Conservation (phyloP, 2,888 invertebrate species). For the Agriopis aurantiaria region DNA sequence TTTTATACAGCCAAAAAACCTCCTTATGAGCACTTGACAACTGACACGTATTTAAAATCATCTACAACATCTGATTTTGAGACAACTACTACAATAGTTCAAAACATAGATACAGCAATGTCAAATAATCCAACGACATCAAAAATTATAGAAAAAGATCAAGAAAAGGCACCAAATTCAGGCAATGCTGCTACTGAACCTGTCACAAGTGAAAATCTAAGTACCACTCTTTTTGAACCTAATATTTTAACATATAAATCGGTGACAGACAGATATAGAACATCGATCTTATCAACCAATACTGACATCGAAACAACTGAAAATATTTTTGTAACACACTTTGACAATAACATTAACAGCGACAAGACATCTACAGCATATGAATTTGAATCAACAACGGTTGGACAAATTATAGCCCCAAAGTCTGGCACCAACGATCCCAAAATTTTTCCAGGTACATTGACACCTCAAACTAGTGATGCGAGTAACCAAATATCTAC, state of each 20-base stretch:
- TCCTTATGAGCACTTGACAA: neutral
- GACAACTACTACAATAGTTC: neutral
- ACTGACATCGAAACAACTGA: constrained; percentile 8
- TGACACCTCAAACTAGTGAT: neutral
- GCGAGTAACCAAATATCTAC: neutral
- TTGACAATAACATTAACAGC: neutral
- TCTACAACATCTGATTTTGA: constrained; percentile 3
- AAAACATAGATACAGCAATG: neutral
- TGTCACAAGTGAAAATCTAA: neutral
- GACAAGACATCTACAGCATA: neutral
- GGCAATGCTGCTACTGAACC: neutral
- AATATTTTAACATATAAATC: neutral
- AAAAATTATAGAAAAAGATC: neutral
- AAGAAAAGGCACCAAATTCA: neutral
- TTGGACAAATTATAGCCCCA: neutral
- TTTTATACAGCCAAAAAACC: neutral
- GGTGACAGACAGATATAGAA: neutral
- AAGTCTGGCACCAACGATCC: neutral
- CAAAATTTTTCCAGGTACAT: neutral
- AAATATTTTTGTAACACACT: neutral
- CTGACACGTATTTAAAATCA: neutral
- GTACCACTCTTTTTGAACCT: neutral
- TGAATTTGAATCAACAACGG: constrained; percentile 1
- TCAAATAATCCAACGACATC: neutral
- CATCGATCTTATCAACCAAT: neutral